Evolutionary conservation across 2,797 vertebrate genomes (phyloP).

Genomic region (Lates japonicus): DNA sequence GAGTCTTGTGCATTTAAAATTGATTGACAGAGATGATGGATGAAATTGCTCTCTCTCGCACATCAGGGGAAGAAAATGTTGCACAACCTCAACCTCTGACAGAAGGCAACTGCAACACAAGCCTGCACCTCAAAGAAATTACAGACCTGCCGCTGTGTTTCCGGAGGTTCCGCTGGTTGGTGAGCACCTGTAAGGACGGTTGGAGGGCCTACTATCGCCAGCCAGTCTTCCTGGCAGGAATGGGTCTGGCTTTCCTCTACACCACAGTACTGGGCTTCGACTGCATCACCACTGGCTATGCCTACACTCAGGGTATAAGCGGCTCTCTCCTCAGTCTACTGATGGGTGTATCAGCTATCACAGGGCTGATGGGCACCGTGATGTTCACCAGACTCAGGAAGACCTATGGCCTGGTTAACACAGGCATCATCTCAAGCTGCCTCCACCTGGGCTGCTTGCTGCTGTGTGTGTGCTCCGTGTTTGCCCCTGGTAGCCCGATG

Average conservation of each 20-base stretch:
- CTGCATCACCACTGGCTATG: constrained; percentile 89
- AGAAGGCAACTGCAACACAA: constrained; percentile 70
- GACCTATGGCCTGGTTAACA: constrained; percentile 86
- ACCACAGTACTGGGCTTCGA: constrained; percentile 89
- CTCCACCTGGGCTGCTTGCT: constrained; percentile 87
- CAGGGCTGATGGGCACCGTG: constrained; percentile 87
- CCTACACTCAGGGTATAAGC: constrained; percentile 89
- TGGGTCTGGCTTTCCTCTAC: constrained; percentile 90
- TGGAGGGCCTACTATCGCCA: constrained; percentile 87
- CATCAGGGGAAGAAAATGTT: constrained; percentile 66
- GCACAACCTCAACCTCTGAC: constrained; percentile 60
- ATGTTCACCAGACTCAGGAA: constrained; percentile 88
- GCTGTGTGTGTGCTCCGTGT: constrained; percentile 88
- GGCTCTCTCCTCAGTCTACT: constrained; percentile 90
- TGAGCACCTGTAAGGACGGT: constrained; percentile 83
- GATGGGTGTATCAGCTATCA: constrained; percentile 87
- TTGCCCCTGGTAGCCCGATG: constrained; percentile 89
- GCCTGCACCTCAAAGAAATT: constrained; percentile 67
- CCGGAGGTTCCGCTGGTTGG: constrained; percentile 74
- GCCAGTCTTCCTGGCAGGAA: constrained; percentile 87
- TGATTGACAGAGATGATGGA: constrained; percentile 44
- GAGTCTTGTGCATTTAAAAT: constrained; percentile 12
- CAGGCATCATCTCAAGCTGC: constrained; percentile 87
- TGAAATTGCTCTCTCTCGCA: constrained; percentile 47
- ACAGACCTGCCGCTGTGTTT: constrained; percentile 77